Base-by-base conservation (phyloP, 2,888 invertebrate genomes). In the Drosophila longiperda region DNA sequence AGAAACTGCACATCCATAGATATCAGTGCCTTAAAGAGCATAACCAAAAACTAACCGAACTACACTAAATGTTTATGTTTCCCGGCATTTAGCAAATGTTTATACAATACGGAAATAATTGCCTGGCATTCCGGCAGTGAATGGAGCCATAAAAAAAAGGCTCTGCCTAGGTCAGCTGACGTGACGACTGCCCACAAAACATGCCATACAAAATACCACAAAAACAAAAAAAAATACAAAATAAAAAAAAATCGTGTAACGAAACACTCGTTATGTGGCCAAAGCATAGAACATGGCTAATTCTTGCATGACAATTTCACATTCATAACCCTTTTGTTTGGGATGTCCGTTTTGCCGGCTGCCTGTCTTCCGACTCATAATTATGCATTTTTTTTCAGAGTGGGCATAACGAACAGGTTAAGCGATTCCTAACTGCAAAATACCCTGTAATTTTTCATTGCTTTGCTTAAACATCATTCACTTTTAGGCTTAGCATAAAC, bases 241-340 rank as follows among this genome's bases (percentile, higher is more conserved):
- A 29, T 29, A 23, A 52, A 23, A 58, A 26, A 68, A 33, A 63
- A 60, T 38, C 75, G 71, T 87, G 83, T 86, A 78, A 73, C 83
- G 66, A 87, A 79, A 79, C 79, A 79, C 79, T 83, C 80, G 85
- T 74, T 62, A 87, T 71, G 80, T 78, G 80, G 82, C 82, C 78
- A 84, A 64, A 89, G 75, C 80, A 89, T 73, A 89, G 79, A 89
- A 90, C 87, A 86, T 83, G 82, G 89, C 90, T 91, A 92, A 92
- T 91, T 91, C 91, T 92, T 87, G 91, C 91, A 92, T 91, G 91
- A 91, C 91, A 92, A 91, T 87, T 89, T 80, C 91, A 90, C 91
- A 91, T 91, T 92, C 91, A 91, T 92, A 92, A 92, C 90, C 87
- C 87, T 88, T 89, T 86, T 81, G 80, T 80, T 48, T 66, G 58